phyloP scores from a whole-genome alignment of 2,113 vertebrate genomes.

The Oncorhynchus tshawytscha region DNA sequence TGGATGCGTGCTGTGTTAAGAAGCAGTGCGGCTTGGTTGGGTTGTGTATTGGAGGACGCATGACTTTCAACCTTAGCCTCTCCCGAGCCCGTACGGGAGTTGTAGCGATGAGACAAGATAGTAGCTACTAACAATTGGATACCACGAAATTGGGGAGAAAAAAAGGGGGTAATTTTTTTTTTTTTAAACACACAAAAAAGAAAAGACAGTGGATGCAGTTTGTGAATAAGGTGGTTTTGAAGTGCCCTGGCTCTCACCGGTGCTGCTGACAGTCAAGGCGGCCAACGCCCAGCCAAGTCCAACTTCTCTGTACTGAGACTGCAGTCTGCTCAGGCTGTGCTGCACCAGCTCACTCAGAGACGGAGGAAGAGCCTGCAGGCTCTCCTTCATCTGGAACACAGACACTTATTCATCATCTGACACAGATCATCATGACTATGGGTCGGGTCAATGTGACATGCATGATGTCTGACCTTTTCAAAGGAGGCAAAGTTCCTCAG shows the following conservation, averaged over 20 bases:
- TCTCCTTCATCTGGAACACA: conserved; percentile 68
- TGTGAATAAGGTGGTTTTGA: background rate
- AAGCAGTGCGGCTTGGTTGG: too few species aligned
- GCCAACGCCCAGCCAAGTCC: conserved; percentile 71
- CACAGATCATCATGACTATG: background rate
- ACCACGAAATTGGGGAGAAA: too few species aligned
- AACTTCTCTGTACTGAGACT: conserved; percentile 66
- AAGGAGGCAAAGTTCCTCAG: conserved; percentile 82
- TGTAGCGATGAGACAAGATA: too few species aligned
- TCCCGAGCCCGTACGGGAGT: too few species aligned
- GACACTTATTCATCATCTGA: background rate
- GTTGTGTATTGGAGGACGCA: too few species aligned
- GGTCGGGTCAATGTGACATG: background rate
- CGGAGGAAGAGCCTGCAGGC: conserved; percentile 72
- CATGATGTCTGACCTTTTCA: conserved; percentile 73
- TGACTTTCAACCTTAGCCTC: too few species aligned
- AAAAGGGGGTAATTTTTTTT: too few species aligned
- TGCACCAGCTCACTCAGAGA: conserved; percentile 75
- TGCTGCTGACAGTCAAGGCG: conserved; percentile 71
- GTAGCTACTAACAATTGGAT: too few species aligned
- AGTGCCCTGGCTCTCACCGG: conserved; percentile 60
- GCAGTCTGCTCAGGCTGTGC: conserved; percentile 72
- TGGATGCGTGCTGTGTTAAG: too few species aligned
- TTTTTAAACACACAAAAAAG: too few species aligned
- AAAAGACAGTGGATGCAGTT: too few species aligned